phyloP scores from a whole-genome alignment of 2,113 vertebrate species.

The Nothoprocta pentlandii region DNA sequence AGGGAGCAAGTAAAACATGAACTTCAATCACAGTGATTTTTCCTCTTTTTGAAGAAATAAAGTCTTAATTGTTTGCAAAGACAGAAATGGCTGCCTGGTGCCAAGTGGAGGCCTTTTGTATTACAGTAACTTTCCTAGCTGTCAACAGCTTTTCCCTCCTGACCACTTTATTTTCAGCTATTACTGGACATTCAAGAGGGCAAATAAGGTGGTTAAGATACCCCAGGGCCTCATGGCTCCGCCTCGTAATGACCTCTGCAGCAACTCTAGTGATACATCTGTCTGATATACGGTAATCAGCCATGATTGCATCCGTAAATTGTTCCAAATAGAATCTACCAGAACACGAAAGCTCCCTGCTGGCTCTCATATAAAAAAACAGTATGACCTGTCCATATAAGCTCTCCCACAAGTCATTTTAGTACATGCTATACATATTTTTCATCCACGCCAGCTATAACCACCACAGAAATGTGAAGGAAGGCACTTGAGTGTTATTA shows the following conservation, averaged over 20 bases:
- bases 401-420: neutral
- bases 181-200: conserved; percentile 2
- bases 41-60: neutral
- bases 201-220: conserved; percentile 29
- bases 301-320: neutral
- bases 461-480: neutral
- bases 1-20: neutral
- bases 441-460: neutral
- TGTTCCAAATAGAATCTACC: neutral
- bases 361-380: neutral
- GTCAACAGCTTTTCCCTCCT: conserved; percentile 26
- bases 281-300: neutral
- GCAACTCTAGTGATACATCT: neutral
- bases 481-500: accelerated
- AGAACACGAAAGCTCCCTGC: neutral
- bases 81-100: conserved; percentile 17
- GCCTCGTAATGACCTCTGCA: conserved; percentile 19
- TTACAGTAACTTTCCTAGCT: conserved; percentile 25
- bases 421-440: accelerated
- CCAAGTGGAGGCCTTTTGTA: neutral
- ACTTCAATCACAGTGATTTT: neutral
- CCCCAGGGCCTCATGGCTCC: conserved; percentile 11
- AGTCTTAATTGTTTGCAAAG: conserved; percentile 19
- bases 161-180: conserved; percentile 16
- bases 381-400: neutral